Conservation (phyloP, 2,888 invertebrate species). For the Rhyacophila evoluta region DNA sequence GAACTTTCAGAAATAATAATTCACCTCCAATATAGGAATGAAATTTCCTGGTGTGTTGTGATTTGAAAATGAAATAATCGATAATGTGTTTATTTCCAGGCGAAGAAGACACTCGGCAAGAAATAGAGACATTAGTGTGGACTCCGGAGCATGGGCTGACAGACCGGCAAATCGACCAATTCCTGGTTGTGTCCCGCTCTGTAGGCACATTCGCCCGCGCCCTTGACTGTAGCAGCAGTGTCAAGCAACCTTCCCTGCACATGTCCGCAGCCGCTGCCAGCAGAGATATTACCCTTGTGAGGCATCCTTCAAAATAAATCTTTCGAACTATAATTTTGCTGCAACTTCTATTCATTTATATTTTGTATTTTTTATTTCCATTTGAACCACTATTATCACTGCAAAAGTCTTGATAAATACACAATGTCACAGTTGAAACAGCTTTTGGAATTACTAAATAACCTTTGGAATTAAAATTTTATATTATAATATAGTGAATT, state of each 20-base stretch:
- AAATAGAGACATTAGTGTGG: conserved; percentile 94
- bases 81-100: conserved; percentile 40
- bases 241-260: conserved; percentile 97
- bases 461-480: too few relatives aligned
- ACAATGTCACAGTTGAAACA: too few relatives aligned
- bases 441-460: too few relatives aligned
- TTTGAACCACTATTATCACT: too few relatives aligned
- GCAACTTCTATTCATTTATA: too few relatives aligned
- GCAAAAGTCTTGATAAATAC: too few relatives aligned
- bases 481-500: too few relatives aligned
- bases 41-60: background rate
- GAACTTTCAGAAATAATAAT: too few relatives aligned
- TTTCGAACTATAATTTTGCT: too few relatives aligned
- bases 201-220: conserved; percentile 99
- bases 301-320: too few relatives aligned
- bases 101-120: conserved; percentile 71
- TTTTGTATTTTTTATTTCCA: too few relatives aligned
- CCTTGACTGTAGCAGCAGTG: conserved; percentile 97
- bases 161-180: conserved; percentile 98
- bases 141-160: conserved; percentile 91
- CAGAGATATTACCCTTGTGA: conserved; percentile 93
- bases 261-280: conserved; percentile 99
- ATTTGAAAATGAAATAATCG: background rate
- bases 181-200: conserved; percentile 92
- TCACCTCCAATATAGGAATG: too few relatives aligned